These are phyloP conservation scores for Dipodomys stephensi DNA, from an alignment of 2,113 vertebrate genomes.

Conservation along the genomic window DNA sequence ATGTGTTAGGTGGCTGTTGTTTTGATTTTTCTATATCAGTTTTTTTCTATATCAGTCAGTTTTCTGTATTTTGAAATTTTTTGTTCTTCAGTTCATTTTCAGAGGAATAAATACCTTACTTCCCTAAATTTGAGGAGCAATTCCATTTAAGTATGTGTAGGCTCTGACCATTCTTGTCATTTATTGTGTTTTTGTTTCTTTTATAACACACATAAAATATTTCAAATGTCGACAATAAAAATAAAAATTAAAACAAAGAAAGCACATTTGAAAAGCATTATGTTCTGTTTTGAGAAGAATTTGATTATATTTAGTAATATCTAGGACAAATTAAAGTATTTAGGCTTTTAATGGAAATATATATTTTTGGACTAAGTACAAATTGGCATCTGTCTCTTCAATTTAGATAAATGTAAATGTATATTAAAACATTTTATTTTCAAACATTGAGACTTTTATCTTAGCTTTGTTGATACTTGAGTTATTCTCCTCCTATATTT, in stretches of 20 bases:
- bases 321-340: neutral
- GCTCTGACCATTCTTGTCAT: neutral
- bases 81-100: neutral
- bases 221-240: conserved; percentile 23
- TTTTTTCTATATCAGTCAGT: neutral
- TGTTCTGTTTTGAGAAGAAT: conserved; percentile 8
- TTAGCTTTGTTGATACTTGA: neutral
- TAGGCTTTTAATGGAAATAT: conserved; percentile 47
- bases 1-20: neutral
- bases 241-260: neutral
- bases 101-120: neutral
- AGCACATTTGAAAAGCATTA: neutral
- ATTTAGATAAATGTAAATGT: neutral
- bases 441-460: neutral
- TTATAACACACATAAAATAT: neutral
- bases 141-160: neutral
- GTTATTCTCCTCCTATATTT: neutral
- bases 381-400: conserved; percentile 1
- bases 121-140: neutral
- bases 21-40: conserved; percentile 11
- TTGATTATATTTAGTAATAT: conserved; percentile 20
- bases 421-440: neutral
- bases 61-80: conserved; percentile 33
- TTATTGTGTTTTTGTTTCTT: neutral
- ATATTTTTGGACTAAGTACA: neutral